Evolutionary conservation across 2,113 vertebrate species (phyloP).

Genomic region (Cheilinus undulatus): DNA sequence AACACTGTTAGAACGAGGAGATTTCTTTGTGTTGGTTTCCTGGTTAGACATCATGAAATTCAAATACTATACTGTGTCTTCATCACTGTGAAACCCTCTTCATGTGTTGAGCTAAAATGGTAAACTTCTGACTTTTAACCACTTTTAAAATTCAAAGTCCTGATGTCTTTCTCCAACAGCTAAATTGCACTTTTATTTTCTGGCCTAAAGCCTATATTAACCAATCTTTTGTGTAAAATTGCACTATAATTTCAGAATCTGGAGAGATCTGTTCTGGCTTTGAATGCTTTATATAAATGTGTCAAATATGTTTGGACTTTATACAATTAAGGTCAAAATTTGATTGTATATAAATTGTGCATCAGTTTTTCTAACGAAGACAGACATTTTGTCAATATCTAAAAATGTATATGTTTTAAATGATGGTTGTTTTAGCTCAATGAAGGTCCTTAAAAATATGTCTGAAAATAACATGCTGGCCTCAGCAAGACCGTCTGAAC

Average conservation of each 20-base stretch:
- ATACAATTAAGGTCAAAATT: no score
- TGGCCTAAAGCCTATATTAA: conserved; percentile 12
- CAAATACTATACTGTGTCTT: not conserved
- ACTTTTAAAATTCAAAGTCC: not conserved
- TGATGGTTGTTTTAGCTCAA: not conserved
- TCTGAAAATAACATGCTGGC: not conserved
- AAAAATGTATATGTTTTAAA: conserved; percentile 8
- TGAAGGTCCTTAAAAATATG: conserved; percentile 25
- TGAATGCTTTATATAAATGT: conserved; percentile 16
- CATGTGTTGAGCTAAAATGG: not conserved
- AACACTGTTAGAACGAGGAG: not conserved
- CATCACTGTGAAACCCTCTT: not conserved
- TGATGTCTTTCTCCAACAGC: conserved; percentile 12
- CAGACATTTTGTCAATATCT: not conserved
- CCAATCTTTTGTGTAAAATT: conserved; percentile 17
- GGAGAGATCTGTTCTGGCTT: conserved; percentile 3
- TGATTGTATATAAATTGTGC: not conserved
- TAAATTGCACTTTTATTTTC: conserved; percentile 35
- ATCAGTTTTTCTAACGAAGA: no score
- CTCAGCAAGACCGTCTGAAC: conserved; percentile 23
- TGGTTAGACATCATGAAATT: not conserved
- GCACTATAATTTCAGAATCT: conserved; percentile 34
- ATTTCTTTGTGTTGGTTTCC: not conserved
- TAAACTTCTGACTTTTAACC: not conserved
- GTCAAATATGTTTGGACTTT: no score